Percentiles rank a stretch among this genome's conserved stretches.
Conservation (phyloP, 2,888 invertebrate genomes). For the Diloba caeruleocephala region DNA sequence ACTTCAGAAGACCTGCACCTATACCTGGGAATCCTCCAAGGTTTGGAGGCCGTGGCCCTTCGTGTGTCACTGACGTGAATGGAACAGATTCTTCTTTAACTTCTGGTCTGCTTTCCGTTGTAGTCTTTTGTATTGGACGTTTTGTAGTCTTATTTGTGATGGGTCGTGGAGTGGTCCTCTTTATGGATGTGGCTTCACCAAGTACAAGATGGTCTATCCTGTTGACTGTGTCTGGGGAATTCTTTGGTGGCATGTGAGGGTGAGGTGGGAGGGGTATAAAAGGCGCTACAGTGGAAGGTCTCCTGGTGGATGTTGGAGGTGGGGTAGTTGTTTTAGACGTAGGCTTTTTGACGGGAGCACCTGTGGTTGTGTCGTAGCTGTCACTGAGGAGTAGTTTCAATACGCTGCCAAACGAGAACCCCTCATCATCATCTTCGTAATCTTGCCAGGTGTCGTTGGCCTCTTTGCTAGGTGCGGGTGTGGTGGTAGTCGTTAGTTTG, state of each 20-base stretch:
- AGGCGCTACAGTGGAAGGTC: constrained; percentile 55
- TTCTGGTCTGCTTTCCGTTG: constrained; percentile 41
- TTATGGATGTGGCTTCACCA: constrained; percentile 81
- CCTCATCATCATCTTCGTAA: constrained; percentile 82
- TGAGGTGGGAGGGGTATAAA: constrained; percentile 72
- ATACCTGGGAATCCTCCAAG: constrained; percentile 49
- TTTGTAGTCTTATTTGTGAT: constrained; percentile 52
- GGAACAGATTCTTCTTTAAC: constrained; percentile 53
- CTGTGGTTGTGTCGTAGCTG: constrained; percentile 75
- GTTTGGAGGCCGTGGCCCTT: constrained; percentile 57
- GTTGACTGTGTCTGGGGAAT: constrained; percentile 68
- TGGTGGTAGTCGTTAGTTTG: constrained; percentile 22
- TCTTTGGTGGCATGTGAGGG: constrained; percentile 67
- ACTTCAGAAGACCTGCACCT: constrained; percentile 90
- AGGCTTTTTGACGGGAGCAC: constrained; percentile 39
- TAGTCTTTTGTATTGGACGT: constrained; percentile 34
- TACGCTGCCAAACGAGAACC: constrained; percentile 90
- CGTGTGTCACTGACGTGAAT: constrained; percentile 53
- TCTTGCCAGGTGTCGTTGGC: constrained; percentile 65
- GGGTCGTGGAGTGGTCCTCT: constrained; percentile 66
- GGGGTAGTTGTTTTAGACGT: constrained; percentile 48
- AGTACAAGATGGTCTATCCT: constrained; percentile 83
- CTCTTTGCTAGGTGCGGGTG: constrained; percentile 61
- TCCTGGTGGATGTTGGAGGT: constrained; percentile 35
- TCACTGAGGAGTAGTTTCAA: constrained; percentile 90